A percentile compares a stretch with the other conserved stretches of the same genome.
These are phyloP conservation scores for Dryocosmus kuriphilus DNA, from an alignment of 2,888 invertebrate species.

Conservation along the genomic window DNA sequence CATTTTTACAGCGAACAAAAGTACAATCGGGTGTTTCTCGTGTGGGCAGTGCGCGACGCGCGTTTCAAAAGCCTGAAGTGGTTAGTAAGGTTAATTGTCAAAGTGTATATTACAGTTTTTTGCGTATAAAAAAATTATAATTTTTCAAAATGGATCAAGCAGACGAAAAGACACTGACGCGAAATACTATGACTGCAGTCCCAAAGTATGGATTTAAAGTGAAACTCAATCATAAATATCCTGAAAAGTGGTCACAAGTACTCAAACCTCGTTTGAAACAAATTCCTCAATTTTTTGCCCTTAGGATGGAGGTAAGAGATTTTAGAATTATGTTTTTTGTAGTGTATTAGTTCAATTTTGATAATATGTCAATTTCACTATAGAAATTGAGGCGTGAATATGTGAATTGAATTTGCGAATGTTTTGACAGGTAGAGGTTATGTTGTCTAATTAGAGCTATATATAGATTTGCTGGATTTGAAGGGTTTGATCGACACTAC, in stretches of 20 bases:
- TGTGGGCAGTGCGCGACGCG: too few species aligned
- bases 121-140: background rate
- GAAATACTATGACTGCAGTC: constrained; percentile 66
- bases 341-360: background rate
- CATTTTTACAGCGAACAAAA: background rate
- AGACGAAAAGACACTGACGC: background rate
- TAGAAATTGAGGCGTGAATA: background rate
- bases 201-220: constrained; percentile 87
- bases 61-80: background rate
- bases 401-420: background rate
- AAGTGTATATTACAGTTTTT: background rate
- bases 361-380: constrained; percentile 21
- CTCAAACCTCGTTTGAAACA: constrained; percentile 84
- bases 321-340: constrained; percentile 37
- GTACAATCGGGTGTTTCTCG: background rate
- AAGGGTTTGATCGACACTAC: too few species aligned
- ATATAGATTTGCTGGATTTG: background rate
- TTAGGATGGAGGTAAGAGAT: constrained; percentile 83
- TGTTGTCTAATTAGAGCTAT: background rate
- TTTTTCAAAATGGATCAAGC: background rate
- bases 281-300: constrained; percentile 85
- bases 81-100: background rate
- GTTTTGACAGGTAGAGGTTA: constrained; percentile 28
- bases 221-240: constrained; percentile 86
- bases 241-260: constrained; percentile 85